A percentile compares a stretch with the other conserved stretches of the same genome.
Evolutionary conservation across 2,113 vertebrate genomes (phyloP).

Genomic region (Empidonax traillii): DNA sequence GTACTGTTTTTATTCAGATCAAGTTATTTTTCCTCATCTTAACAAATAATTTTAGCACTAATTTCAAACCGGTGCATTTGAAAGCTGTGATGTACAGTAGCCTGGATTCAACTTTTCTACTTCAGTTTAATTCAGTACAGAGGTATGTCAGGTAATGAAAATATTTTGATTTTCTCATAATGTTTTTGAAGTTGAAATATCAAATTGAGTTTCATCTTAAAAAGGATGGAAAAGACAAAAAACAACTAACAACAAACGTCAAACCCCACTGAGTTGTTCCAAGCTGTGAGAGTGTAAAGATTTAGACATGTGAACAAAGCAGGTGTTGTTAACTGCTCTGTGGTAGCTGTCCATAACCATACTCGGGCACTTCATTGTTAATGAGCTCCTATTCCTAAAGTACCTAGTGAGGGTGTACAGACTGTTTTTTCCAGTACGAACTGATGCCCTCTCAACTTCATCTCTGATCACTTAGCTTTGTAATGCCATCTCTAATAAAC

Average conservation of each 20-base stretch:
- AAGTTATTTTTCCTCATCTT: not conserved
- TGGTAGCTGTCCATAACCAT: not conserved
- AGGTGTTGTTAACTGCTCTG: not conserved
- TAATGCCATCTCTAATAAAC: not conserved
- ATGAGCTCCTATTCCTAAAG: not conserved
- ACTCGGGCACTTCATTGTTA: not conserved
- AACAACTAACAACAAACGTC: not conserved
- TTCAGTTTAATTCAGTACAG: not conserved
- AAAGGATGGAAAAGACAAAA: not conserved
- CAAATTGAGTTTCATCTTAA: not conserved
- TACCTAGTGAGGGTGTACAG: not conserved
- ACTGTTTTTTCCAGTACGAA: not conserved
- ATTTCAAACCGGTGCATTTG: not conserved
- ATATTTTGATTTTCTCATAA: not conserved
- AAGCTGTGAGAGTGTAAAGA: not conserved
- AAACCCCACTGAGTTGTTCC: not conserved
- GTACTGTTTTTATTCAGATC: not conserved
- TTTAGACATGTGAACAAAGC: not conserved
- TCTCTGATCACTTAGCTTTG: not conserved
- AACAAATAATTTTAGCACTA: not conserved
- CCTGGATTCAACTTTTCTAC: not conserved
- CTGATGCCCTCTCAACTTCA: not conserved
- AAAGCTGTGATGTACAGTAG: not conserved
- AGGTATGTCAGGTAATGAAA: not conserved
- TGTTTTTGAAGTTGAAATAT: not conserved